Conservation (phyloP, 2,888 invertebrate species). For the Napeogenes inachia region DNA sequence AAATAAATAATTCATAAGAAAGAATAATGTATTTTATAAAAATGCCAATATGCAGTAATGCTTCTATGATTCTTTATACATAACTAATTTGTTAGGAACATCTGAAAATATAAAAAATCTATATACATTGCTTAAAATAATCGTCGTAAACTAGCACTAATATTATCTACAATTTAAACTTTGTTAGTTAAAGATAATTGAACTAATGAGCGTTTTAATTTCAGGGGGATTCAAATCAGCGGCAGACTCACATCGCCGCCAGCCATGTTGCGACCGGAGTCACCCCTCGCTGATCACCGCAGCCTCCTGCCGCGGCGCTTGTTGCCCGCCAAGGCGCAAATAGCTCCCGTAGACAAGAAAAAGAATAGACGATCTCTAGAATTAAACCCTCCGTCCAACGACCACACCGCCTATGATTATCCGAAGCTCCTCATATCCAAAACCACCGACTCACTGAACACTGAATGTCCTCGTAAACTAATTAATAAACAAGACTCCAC, state of each 20-base stretch:
- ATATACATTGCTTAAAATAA: too few relatives aligned
- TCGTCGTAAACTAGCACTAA: too few relatives aligned
- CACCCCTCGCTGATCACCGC: constrained; percentile 75
- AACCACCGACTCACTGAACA: constrained; percentile 70
- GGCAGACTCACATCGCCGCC: constrained; percentile 57
- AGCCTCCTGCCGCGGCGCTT: constrained; percentile 69
- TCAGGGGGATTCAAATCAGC: constrained; percentile 59
- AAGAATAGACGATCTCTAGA: constrained; percentile 71
- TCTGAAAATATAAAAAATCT: too few relatives aligned
- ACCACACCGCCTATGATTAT: constrained; percentile 64
- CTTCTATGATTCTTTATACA: too few relatives aligned
- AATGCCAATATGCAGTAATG: too few relatives aligned
- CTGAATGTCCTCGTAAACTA: constrained; percentile 67
- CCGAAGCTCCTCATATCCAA: constrained; percentile 72
- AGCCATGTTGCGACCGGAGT: constrained; percentile 73
- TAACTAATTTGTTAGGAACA: too few relatives aligned
- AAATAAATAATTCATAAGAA: too few relatives aligned
- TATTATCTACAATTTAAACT: too few relatives aligned
- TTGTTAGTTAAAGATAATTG: background rate
- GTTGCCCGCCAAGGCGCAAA: constrained; percentile 68
- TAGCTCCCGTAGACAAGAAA: constrained; percentile 66
- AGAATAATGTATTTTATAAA: too few relatives aligned
- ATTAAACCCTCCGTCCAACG: constrained; percentile 61
- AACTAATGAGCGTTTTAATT: constrained; percentile 41
- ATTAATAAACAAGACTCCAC: constrained; percentile 69